Evolutionary conservation across 2,797 vertebrate genomes (phyloP), one percentile per base, ranked within the genome.

Genomic region (Sebastes trivittatus): DNA sequence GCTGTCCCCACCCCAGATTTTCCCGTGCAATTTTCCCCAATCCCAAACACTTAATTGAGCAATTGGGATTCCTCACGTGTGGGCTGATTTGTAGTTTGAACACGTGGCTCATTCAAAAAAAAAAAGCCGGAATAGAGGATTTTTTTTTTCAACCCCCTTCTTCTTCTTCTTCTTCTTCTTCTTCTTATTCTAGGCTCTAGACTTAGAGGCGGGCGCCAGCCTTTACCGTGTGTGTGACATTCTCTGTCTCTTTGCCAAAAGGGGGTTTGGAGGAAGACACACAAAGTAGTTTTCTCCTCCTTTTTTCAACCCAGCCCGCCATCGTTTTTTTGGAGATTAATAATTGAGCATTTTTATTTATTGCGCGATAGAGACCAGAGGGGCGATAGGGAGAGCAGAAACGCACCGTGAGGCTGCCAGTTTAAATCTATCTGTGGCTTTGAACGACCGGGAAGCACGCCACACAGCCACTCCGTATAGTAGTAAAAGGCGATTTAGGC

Each of bases 11-110:
- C 94, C 93, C 90, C 91, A 90, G 88, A 90, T 93, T 38, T 38
- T 92, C 92, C 92, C 92, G 88, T 92, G 86, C 95, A 95, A 94
- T 94, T 94, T 92, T 76, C 91, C 94, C 86, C 94, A 93, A 95
- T 95, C 95, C 94, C 92, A 92, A 95, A 95, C 95, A 96, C 96
- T 96, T 97, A 97, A 98, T 98, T 97, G 97, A 97, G 96, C 96
- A 96, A 97, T 97, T 96, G 95, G 96, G 96, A 97, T 97, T 97
- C 96, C 96, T 98, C 98, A 98, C 97, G 97, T 98, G 98, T 97
- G 97, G 96, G 96, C 97, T 98, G 97, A 99, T 98, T 98, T 98
- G 97, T 97, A 98, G 97, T 98, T 97, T 97, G 97, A 99, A 98
- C 98, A 98, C 98, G 97, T 99, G 97, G 97, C 98, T 98, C 97